Base-by-base conservation (phyloP, 1,140 invertebrate species). In the Brachionus manjavacas region DNA sequence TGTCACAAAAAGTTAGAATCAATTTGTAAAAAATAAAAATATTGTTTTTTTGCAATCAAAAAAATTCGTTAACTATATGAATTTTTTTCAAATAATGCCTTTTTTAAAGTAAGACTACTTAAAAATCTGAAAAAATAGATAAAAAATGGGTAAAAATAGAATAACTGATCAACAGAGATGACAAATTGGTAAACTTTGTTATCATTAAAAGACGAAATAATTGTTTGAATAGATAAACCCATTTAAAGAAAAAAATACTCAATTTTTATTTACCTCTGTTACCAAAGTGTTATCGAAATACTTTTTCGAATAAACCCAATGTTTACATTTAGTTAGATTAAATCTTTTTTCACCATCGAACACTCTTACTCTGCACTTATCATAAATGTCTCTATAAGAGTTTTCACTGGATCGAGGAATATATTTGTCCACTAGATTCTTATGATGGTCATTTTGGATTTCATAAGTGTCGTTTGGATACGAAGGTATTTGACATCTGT, bases 271-370 rank as follows among this genome's bases (percentile, higher is more conserved):
- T 46, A 72, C 68, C 20, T 81, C 31, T 28, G 79, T 81, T 20
- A 81, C 41, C n/a, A 81, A 41, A 14, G 79, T 81, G 3, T 64
- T 68, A 20, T 60, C 52, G 39, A 64, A 81, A 68, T 64, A 64
- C 28, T 81, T 25, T 28, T 81, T 81, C 6, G 79, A 81, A 68
- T 64, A 81, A 12, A 81, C 79, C 52, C 52, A 81, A 25, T 39
- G 11, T 12, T 25, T 6, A 28, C 79, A 81, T 39, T 41, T 60
- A 20, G 16, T 20, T 11, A 68, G 25, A 68, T n/a, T 81, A 14
- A 23, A 16, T 43, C 66, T 81, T 20, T 60, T 46, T n/a, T 23
- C 31, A 41, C 31, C 20, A 16, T n/a, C 3, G 39, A 23, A 80
- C 12, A 52, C 7, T 39, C 55, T 80, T 7, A 80, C n/a, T n/a